Evolutionary conservation across 37 sponge, comb jelly and placozoan species (phyloP).

Genomic region (Haliclona indistincta): DNA sequence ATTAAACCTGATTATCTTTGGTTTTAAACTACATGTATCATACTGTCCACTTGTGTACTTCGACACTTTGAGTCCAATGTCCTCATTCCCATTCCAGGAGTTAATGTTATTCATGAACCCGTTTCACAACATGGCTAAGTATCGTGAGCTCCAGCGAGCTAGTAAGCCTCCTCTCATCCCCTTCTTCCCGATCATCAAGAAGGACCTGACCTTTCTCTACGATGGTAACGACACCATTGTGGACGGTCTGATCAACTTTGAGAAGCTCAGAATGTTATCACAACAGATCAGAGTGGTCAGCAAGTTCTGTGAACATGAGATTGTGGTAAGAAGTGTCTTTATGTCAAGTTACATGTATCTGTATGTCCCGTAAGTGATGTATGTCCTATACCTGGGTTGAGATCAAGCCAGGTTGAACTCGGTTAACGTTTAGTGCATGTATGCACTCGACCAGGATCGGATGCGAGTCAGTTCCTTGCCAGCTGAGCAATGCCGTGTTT

Average conservation of each 20-base stretch:
- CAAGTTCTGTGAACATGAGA: conserved; percentile 50
- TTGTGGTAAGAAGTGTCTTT: conserved; percentile 58
- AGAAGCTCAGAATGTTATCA: conserved; percentile 84
- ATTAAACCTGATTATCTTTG: not conserved
- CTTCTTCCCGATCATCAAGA: conserved; percentile 96
- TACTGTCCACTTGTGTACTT: conserved; percentile 3
- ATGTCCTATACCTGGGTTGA: no score
- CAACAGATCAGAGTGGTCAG: conserved; percentile 66
- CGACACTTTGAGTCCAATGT: no score
- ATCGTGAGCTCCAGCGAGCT: conserved; percentile 78
- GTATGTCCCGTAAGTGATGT: no score
- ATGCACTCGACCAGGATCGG: no score
- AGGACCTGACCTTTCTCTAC: conserved; percentile 92
- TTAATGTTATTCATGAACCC: conserved; percentile 83
- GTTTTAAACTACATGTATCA: no score
- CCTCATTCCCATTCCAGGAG: conserved; percentile 44
- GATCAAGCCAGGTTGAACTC: no score
- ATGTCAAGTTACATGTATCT: no score
- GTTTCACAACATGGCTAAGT: conserved; percentile 95
- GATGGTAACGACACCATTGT: conserved; percentile 79
- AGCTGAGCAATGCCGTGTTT: no score
- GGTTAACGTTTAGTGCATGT: no score
- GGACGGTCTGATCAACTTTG: conserved; percentile 91
- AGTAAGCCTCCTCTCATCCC: conserved; percentile 84
- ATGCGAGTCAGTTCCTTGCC: no score